phyloP scores from a whole-genome alignment of 2,797 vertebrate species.

The Orestias chungarensis region DNA sequence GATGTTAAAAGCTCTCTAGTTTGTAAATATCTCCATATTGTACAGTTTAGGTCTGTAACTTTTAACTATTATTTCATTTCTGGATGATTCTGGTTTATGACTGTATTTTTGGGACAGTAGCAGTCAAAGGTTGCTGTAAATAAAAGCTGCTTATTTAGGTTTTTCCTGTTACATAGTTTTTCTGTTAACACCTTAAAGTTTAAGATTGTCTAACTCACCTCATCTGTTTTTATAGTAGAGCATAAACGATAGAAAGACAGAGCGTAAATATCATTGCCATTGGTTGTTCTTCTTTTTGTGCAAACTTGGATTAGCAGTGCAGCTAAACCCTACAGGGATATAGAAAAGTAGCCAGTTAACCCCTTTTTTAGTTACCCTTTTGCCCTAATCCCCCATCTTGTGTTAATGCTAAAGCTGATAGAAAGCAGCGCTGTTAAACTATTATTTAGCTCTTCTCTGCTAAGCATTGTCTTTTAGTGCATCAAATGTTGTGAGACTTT shows the following conservation, averaged over 20 bases:
- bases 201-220: not conserved
- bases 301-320: not conserved
- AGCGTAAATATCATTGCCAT: no score
- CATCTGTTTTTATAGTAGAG: not conserved
- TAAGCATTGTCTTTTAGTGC: not conserved
- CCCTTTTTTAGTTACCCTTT: not conserved
- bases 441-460: not conserved
- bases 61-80: not conserved
- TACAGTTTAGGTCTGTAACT: not conserved
- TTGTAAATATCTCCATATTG: constrained; percentile 7
- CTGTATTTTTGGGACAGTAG: not conserved
- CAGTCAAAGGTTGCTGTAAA: not conserved
- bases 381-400: no score
- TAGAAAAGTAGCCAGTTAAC: not conserved
- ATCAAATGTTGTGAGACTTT: no score
- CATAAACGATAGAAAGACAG: not conserved
- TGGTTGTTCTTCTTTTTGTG: not conserved
- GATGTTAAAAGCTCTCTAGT: constrained; percentile 14
- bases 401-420: not conserved
- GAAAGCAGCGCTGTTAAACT: no score
- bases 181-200: no score
- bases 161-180: no score
- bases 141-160: not conserved
- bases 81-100: not conserved
- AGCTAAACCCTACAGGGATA: not conserved